Evolutionary conservation across 2,888 invertebrate genomes (phyloP), one percentile per base, ranked within the genome.

Genomic region (Amitus sp.): DNA sequence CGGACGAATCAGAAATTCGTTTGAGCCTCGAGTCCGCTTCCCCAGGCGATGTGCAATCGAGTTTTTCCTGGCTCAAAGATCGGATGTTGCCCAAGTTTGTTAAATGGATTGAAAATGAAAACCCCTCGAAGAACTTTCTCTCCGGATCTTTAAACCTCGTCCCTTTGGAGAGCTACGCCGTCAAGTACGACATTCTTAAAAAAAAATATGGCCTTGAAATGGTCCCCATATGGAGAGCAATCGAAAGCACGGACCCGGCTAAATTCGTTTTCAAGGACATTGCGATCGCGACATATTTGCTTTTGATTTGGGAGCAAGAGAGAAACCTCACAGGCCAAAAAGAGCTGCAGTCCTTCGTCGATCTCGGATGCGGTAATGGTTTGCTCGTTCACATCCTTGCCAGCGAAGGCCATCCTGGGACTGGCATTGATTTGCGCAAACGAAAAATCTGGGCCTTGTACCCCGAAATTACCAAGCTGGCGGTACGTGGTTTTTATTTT

Each of bases 351-450:
- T 86, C 86, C 2, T 98, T 98, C 86, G 89, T 96, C 0, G 98
- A 99, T 83, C 85, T 98, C 50, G 98, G 99, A 0, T 99, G 98
- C 86, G 98, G 99, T 0, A 99, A 99, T 86, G 99, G 99, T 10
- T 85, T 98, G 19, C 83, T 98, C 6, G 96, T 96, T 1, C 90
- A 94, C 79, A 89, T 98, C 67, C 85, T 98, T 10, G 87, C 87
- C 42, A 86, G 87, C 70, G 96, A 97, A 84, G 96, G 96, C n/a
- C 88, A 89, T 82, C 77, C 82, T 6, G 96, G 96, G 10, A 83
- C 88, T 62, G 96, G 96, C 1, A 86, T 95, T 68, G 97, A 97
- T 86, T 85, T 96, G 0, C 85, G 95, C 54, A 87, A 87, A 72
- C 86, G 98, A 67, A 91, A 91, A 78, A 92, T 97, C 70, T 99